These are phyloP conservation scores for Venustaconcha ellipsiformis DNA, from an alignment of 1,140 invertebrate genomes.

Conservation along the genomic window DNA sequence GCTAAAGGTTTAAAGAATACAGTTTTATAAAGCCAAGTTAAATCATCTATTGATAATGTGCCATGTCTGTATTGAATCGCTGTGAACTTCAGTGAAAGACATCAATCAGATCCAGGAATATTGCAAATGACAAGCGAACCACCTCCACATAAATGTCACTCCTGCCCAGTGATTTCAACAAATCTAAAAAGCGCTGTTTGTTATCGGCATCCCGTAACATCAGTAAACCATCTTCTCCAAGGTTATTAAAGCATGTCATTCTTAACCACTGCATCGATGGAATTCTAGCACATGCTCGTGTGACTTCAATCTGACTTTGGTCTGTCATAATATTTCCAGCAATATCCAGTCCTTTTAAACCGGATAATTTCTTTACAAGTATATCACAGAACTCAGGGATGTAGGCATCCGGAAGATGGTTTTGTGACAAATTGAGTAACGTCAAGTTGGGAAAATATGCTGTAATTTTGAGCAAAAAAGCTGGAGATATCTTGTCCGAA, in stretches of 20 bases:
- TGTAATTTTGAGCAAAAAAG: slow-evolving; percentile 39
- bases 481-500: slow-evolving; percentile 41
- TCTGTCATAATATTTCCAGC: slow-evolving; percentile 43
- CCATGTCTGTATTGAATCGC: too few relatives aligned
- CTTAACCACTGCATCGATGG: slow-evolving; percentile 44
- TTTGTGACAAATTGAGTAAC: slow-evolving; percentile 46
- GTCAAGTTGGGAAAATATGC: slow-evolving; percentile 44
- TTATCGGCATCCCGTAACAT: slow-evolving; percentile 29
- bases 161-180: slow-evolving; percentile 34
- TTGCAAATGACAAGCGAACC: slow-evolving; percentile 44
- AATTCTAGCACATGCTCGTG: slow-evolving; percentile 37
- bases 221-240: slow-evolving; percentile 33
- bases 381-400: slow-evolving; percentile 42
- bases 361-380: slow-evolving; percentile 22
- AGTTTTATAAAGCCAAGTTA: too few relatives aligned
- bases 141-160: slow-evolving; percentile 46
- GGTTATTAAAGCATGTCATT: slow-evolving; percentile 39
- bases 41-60: too few relatives aligned
- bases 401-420: slow-evolving; percentile 41
- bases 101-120: slow-evolving; percentile 50
- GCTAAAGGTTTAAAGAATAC: too few relatives aligned
- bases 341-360: slow-evolving; percentile 46
- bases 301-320: slow-evolving; percentile 43
- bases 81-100: slow-evolving; percentile 27
- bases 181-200: slow-evolving; percentile 30